These are phyloP conservation scores for Xestia ashworthii DNA, from an alignment of 2,888 invertebrate species.

Conservation along the genomic window DNA sequence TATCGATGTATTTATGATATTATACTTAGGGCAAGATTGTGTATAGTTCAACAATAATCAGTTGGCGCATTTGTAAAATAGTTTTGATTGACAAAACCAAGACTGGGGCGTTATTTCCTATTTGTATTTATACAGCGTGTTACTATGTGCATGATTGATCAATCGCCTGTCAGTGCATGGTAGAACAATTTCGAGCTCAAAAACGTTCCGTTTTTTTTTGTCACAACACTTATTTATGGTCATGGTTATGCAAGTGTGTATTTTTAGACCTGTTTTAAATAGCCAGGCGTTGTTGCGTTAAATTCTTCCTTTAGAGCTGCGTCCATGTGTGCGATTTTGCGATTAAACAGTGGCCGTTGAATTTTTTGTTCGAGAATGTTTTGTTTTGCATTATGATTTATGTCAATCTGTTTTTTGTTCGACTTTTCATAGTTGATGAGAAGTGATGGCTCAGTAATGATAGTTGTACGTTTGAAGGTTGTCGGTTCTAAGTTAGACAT, in stretches of 20 bases:
- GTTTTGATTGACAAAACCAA: no score
- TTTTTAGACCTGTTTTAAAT: slow-evolving; percentile 52
- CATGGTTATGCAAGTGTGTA: slow-evolving; percentile 56
- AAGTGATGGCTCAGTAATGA: neutral
- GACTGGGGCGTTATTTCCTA: no score
- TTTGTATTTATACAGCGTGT: neutral
- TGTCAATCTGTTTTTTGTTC: slow-evolving; percentile 15
- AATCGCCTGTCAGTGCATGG: slow-evolving; percentile 46
- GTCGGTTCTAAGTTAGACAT: neutral
- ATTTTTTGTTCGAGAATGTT: slow-evolving; percentile 19
- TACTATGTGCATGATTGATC: slow-evolving; percentile 52
- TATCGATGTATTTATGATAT: no score
- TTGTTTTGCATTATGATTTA: slow-evolving; percentile 16
- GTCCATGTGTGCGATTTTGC: slow-evolving; percentile 41
- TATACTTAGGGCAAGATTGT: no score
- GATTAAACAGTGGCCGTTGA: neutral
- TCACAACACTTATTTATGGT: slow-evolving; percentile 37
- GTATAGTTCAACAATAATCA: no score
- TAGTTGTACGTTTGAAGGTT: neutral
- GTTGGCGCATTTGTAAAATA: no score
- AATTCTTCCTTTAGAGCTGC: slow-evolving; percentile 43
- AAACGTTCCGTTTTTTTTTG: slow-evolving; percentile 53
- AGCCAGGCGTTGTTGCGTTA: slow-evolving; percentile 24
- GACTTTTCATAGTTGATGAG: slow-evolving; percentile 3
- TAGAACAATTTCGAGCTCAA: slow-evolving; percentile 38